Evolutionary conservation across 2,888 invertebrate species (phyloP).

Genomic region (Gibbula magus): DNA sequence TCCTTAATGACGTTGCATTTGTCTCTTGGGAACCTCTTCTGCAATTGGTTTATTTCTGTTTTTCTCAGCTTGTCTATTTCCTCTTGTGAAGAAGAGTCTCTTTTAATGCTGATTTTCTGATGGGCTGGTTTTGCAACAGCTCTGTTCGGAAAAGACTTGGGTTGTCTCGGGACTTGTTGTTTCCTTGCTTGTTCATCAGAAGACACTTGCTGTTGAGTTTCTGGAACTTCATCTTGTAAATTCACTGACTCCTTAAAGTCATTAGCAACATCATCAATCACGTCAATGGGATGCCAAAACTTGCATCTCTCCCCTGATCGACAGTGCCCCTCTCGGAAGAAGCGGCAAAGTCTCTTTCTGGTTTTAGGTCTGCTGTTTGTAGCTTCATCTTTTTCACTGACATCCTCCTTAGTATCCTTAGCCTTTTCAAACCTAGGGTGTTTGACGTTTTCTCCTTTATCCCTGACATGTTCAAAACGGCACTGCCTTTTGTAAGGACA

Average conservation of each 20-base stretch:
- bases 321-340: constrained; percentile 54
- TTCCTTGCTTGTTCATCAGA: background rate
- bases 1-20: constrained; percentile 49
- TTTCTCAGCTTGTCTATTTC: constrained; percentile 51
- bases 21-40: constrained; percentile 63
- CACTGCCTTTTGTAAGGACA: constrained; percentile 58
- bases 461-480: constrained; percentile 46
- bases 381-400: background rate
- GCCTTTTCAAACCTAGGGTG: background rate
- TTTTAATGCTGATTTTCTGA: constrained; percentile 27
- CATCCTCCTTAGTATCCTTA: background rate
- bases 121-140: constrained; percentile 34
- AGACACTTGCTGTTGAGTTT: background rate
- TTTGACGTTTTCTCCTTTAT: background rate
- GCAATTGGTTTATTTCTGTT: constrained; percentile 63
- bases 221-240: background rate
- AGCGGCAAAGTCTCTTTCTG: constrained; percentile 40
- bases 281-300: constrained; percentile 49
- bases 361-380: background rate
- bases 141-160: background rate
- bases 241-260: background rate
- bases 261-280: constrained; percentile 11
- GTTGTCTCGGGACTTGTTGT: background rate
- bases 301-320: constrained; percentile 53
- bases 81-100: constrained; percentile 45